phyloP scores from a whole-genome alignment of 2,113 vertebrate species.

The Bombycilla garrulus region DNA sequence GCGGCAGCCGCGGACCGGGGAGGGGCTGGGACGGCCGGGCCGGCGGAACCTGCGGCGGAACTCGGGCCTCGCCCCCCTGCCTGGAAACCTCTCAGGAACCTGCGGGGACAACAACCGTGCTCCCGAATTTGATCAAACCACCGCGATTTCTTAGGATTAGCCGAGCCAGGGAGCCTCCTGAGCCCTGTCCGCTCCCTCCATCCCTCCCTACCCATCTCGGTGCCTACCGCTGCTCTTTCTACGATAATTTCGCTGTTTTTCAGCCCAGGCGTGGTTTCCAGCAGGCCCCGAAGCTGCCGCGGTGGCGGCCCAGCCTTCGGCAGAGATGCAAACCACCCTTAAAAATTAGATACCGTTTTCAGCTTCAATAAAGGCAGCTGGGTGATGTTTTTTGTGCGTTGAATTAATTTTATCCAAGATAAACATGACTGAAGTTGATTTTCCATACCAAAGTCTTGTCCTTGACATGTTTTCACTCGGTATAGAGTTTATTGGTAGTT shows the following conservation, averaged over 20 bases:
- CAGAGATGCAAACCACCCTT: neutral
- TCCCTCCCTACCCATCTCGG: accelerated
- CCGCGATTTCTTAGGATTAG: neutral
- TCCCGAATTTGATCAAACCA: neutral
- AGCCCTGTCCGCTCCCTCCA: neutral
- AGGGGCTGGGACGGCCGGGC: neutral
- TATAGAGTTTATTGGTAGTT: neutral
- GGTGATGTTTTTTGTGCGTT: neutral
- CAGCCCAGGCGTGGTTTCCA: neutral
- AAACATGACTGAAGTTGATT: neutral
- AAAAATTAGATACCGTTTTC: accelerated
- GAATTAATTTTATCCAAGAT: neutral
- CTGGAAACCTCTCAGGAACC: accelerated
- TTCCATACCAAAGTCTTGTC: neutral
- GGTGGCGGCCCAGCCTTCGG: neutral
- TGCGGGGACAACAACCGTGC: neutral
- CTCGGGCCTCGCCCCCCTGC: neutral
- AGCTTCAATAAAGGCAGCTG: neutral
- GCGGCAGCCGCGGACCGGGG: neutral
- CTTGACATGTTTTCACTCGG: neutral
- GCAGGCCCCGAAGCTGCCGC: neutral
- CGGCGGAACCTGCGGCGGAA: neutral
- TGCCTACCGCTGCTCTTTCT: neutral
- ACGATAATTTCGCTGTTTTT: neutral
- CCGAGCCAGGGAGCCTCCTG: neutral